A percentile compares a stretch with the other conserved stretches of the same genome.
Conservation (phyloP, 2,113 vertebrate genomes). For the Xiphorhynchus elegans region DNA sequence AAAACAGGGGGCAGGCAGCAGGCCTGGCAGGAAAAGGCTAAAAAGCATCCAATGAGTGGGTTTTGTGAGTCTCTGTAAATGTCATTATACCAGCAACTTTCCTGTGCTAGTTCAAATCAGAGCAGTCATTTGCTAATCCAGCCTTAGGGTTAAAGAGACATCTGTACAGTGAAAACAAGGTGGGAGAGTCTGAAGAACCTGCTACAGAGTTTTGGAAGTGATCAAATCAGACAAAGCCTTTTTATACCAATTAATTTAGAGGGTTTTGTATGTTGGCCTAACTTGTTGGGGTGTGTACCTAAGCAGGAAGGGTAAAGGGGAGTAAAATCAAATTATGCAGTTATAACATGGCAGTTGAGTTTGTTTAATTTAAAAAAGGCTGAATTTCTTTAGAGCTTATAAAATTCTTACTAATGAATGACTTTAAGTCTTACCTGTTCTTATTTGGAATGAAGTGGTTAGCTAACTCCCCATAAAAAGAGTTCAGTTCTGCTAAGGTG, state of each 20-base stretch:
- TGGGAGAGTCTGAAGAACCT: neutral
- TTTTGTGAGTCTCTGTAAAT: neutral
- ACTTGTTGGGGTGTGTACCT: neutral
- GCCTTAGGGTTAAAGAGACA: neutral
- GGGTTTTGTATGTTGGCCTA: neutral
- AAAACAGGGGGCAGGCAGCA: no score
- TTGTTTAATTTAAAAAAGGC: neutral
- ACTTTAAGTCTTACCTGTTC: constrained; percentile 13
- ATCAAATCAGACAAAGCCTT: neutral
- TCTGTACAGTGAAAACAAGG: neutral
- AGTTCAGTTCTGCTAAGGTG: constrained; percentile 4
- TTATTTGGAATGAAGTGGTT: neutral
- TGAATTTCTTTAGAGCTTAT: neutral
- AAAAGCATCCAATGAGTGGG: neutral
- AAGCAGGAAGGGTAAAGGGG: neutral
- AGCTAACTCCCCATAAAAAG: neutral
- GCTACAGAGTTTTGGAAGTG: neutral
- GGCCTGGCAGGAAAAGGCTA: neutral
- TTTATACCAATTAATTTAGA: neutral
- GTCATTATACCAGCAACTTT: neutral
- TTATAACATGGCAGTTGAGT: neutral
- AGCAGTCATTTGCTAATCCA: neutral
- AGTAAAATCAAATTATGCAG: neutral
- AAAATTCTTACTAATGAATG: neutral
- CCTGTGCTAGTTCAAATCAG: neutral